A percentile compares a stretch with the other conserved stretches of the same genome.
Evolutionary conservation across 2,113 vertebrate genomes (phyloP).

Genomic region (Aplodontia rufa): DNA sequence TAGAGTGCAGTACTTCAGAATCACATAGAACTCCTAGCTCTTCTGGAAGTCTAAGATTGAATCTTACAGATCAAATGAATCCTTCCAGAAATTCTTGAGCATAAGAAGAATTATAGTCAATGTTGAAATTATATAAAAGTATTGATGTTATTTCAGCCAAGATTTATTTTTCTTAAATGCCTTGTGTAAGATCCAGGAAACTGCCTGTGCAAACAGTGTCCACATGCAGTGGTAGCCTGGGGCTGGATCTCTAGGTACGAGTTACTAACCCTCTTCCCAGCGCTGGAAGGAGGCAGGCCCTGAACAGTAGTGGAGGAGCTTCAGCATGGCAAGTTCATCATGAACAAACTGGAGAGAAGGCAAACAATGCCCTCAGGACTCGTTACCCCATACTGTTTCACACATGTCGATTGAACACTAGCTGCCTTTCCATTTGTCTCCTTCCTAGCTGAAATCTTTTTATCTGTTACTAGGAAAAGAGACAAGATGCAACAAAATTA

Average conservation of each 20-base stretch:
- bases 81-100: not conserved
- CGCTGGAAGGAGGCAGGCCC: not conserved
- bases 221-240: not conserved
- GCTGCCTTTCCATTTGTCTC: not conserved
- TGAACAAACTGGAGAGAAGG: not conserved
- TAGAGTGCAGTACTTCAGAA: not conserved
- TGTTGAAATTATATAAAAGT: slow-evolving; percentile 33
- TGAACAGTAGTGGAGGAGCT: not conserved
- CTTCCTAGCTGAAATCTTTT: not conserved
- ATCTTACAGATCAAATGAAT: not conserved
- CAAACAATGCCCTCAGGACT: not conserved
- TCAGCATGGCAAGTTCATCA: not conserved
- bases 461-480: not conserved
- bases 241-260: not conserved
- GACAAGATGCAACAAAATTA: not conserved
- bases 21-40: not conserved
- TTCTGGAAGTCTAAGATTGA: not conserved
- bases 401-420: not conserved
- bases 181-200: slow-evolving; percentile 34
- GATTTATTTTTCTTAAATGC: slow-evolving; percentile 49
- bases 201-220: not conserved
- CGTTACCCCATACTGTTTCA: not conserved
- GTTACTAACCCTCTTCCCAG: not conserved
- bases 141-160: not conserved
- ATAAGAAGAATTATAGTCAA: not conserved